Base-by-base conservation (phyloP, 1,140 invertebrate genomes). In the Oedothorax gibbosus region DNA sequence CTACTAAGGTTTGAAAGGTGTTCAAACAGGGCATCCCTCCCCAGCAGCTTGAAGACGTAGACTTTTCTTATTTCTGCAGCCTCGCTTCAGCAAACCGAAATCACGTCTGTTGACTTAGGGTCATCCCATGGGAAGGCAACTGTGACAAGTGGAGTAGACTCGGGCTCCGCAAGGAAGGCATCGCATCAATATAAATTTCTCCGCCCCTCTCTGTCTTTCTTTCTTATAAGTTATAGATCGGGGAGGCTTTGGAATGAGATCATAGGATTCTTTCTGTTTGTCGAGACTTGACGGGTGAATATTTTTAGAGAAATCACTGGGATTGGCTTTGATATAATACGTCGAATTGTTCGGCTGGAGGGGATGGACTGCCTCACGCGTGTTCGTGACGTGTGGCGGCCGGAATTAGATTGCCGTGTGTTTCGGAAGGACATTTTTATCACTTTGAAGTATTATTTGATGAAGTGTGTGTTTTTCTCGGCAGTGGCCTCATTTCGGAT, bases 41-140 rank as follows among this genome's bases (percentile, higher is more conserved):
- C 62, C n/a, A 18, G 15, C 11, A 51, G 35, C 57, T 65, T 14
- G 14, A 35, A 57, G 7, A n/a, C 62, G 56, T n/a, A 57, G 69
- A 2, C n/a, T 51, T 73, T 82, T 73, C 51, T 82, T 82, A 62
- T 73, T 82, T 73, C 54, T 54, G 49, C 62, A 21, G 20, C 77
- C 65, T 69, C 79, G 50, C 80, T 56, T 50, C 35, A 9, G 68
- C 49, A 53, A 73, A 51, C 69, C 56, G 68, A 82, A 82, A 82
- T 82, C 80, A 82, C 69, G 69, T 82, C 50, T 73, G 80, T 82
- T 82, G 80, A 82, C 80, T 82, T 82, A 60, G 49, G 79, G 68
- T 72, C 68, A 72, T 72, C 69, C 60, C 57, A 51, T 12, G 80
- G 57, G 80, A 82, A 49, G n/a, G 69, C 18, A 65, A 82, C 80